Percentiles rank a stretch among this genome's conserved stretches.
These are phyloP conservation scores for Psettodes erumei DNA, from an alignment of 2,113 vertebrate species.

Conservation along the genomic window DNA sequence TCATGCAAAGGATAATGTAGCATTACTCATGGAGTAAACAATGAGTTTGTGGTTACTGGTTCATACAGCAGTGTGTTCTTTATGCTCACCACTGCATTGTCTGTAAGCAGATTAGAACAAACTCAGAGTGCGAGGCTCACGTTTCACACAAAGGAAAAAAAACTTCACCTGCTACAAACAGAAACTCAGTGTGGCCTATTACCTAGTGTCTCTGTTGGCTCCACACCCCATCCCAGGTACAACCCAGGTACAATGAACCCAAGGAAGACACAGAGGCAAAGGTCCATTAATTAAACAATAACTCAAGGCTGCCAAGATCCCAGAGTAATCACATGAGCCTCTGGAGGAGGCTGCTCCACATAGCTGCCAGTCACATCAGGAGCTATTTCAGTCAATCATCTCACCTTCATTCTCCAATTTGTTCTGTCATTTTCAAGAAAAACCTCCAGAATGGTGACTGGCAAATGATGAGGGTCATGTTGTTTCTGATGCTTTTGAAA, in stretches of 20 bases:
- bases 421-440: not conserved
- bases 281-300: conserved; percentile 49
- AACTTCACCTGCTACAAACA: conserved; percentile 48
- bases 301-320: conserved; percentile 42
- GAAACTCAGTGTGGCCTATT: not conserved
- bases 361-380: conserved; percentile 25
- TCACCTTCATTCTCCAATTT: not conserved
- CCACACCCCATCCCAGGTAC: conserved; percentile 4
- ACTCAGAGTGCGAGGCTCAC: conserved; percentile 28
- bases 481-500: not conserved
- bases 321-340: conserved; percentile 47
- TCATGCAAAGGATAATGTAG: not conserved
- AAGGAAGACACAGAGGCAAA: conserved; percentile 26
- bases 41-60: conserved; percentile 2
- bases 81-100: not conserved
- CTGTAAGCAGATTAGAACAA: conserved; percentile 27
- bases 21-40: not conserved
- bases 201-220: conserved; percentile 31
- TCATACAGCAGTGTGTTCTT: not conserved
- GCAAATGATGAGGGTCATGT: not conserved
- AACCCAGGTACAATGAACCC: conserved; percentile 6
- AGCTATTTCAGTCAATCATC: conserved; percentile 14
- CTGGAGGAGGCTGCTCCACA: conserved; percentile 22
- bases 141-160: conserved; percentile 53
- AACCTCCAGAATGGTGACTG: not conserved